Base-by-base conservation (phyloP, 1,140 invertebrate species). In the Diorhabda carinulata region DNA sequence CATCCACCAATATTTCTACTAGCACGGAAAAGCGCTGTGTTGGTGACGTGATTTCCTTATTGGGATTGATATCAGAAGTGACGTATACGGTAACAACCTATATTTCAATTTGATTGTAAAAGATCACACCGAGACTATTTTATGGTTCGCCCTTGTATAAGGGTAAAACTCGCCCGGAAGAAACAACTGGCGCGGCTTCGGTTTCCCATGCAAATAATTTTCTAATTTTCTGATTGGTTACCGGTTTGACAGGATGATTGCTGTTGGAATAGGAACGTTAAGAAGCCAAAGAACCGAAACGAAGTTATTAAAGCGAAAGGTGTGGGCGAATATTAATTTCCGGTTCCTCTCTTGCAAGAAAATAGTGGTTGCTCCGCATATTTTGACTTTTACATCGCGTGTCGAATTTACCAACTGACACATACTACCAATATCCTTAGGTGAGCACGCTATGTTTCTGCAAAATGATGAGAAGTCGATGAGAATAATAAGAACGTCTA, bases 281-380 rank as follows among this genome's bases (percentile, higher is more conserved):
- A 52, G 45, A 52, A 52, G 47, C 47, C 47, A 6, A 52, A 52
- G 47, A 52, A 52, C 47, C 47, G 47, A 52, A 52, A 52, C 47
- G 47, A 52, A 52, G 47, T 52, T 52, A 52, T 52, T 52, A 52
- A 52, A 52, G 47, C 47, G n/a, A 52, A 52, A 52, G 47, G 47
- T 52, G 47, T n/a, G 47, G 47, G 47, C 47, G 47, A 4, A 52
- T 6, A 8, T 52, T 8, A 52, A 8, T 52, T 52, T n/a, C 47
- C 6, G 47, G 6, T 52, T n/a, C 47, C n/a, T n/a, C n/a, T n/a
- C 47, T 52, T 52, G 6, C 47, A 52, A 52, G 47, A 52, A 52
- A 52, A 52, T 52, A 52, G 47, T 52, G 47, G 47, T 52, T 52
- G n/a, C 47, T 52, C 47, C 47, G 47, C n/a, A 52, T 52, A 52